Conservation (phyloP, 2,888 invertebrate species). For the Podotricha telesiphe region DNA sequence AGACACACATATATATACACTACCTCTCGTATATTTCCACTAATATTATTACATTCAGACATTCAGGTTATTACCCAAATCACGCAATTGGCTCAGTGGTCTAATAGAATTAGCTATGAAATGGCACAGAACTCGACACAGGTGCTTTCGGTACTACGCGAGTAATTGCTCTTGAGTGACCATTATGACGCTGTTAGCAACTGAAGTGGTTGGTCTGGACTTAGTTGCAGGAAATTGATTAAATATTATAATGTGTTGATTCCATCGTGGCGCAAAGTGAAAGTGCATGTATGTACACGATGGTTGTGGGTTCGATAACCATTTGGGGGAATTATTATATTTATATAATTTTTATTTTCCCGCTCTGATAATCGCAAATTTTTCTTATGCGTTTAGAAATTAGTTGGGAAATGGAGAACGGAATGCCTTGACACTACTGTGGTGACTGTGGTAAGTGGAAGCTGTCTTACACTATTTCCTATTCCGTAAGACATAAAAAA, state of each 20-base stretch:
- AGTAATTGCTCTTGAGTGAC: constrained; percentile 34
- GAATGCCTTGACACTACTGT: no score
- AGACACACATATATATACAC: no score
- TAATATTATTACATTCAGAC: not conserved
- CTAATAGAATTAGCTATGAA: constrained; percentile 35
- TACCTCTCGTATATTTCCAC: not conserved
- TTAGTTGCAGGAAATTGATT: constrained; percentile 5
- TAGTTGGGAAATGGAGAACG: no score
- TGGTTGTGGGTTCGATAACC: not conserved
- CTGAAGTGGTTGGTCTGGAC: constrained; percentile 3
- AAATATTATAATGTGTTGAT: not conserved
- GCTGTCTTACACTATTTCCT: no score
- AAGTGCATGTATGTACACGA: no score
- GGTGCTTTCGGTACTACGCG: constrained; percentile 25
- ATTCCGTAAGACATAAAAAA: no score
- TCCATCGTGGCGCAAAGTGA: not conserved
- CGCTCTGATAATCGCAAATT: no score
- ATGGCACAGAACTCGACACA: constrained; percentile 30
- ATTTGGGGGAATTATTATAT: not conserved
- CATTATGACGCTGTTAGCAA: constrained; percentile 23
- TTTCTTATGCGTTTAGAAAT: no score
- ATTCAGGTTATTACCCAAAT: constrained; percentile 28
- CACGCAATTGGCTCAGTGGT: constrained; percentile 18
- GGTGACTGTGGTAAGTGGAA: no score
- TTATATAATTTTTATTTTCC: no score